Percentiles rank a stretch among this genome's conserved stretches.
These are phyloP conservation scores for Volucella bombylans DNA, from an alignment of 2,888 invertebrate species.

Conservation along the genomic window DNA sequence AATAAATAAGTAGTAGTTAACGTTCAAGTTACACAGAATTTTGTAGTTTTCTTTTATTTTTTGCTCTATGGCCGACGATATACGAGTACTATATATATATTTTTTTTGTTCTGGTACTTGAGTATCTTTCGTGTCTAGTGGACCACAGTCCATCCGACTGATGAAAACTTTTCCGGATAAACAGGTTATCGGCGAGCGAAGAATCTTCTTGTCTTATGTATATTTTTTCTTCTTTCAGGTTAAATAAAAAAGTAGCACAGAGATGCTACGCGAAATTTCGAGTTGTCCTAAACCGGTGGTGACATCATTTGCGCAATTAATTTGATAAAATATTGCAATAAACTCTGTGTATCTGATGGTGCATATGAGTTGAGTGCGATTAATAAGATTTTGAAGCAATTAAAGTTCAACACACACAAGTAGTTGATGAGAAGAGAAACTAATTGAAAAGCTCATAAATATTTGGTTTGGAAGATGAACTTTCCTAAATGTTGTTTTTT, in stretches of 20 bases:
- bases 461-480: no score
- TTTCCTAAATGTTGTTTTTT: no score
- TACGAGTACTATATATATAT: no score
- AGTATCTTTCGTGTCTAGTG: slow-evolving; percentile 11
- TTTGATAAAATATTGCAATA: slow-evolving; percentile 65
- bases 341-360: neutral
- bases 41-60: neutral
- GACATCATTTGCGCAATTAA: slow-evolving; percentile 64
- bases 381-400: no score
- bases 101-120: neutral
- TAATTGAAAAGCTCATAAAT: no score
- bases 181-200: slow-evolving; percentile 52
- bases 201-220: slow-evolving; percentile 6
- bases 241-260: slow-evolving; percentile 34
- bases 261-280: slow-evolving; percentile 17
- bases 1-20: slow-evolving; percentile 44
- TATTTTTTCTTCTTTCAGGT: slow-evolving; percentile 6
- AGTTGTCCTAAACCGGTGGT: slow-evolving; percentile 52
- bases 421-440: no score
- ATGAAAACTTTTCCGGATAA: slow-evolving; percentile 47
- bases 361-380: no score
- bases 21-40: slow-evolving; percentile 28
- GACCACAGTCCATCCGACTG: slow-evolving; percentile 6
- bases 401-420: no score
- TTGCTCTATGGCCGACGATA: neutral